Conservation (phyloP, 2,888 invertebrate genomes). For the Idaea dimidiata region DNA sequence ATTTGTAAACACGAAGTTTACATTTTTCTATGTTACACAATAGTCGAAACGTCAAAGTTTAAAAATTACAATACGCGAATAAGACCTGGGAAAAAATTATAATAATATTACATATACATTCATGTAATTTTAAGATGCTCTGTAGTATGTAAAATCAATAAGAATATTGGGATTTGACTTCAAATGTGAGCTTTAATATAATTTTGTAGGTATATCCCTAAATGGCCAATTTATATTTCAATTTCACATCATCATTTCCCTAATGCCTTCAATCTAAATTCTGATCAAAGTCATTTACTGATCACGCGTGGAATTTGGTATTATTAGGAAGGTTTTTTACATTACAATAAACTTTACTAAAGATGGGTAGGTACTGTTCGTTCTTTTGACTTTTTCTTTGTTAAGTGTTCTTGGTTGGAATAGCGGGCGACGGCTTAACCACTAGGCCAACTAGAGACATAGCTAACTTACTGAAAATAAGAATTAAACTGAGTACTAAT, state of each 20-base stretch:
- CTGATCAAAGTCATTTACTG: constrained; percentile 50
- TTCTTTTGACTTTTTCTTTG: background rate
- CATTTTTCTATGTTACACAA: no score
- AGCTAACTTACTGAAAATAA: no score
- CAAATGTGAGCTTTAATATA: constrained; percentile 4
- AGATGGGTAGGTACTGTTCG: background rate
- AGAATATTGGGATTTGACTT: background rate
- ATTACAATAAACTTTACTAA: constrained; percentile 1
- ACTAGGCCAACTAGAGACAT: no score
- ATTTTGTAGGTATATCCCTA: constrained; percentile 28
- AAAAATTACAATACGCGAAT: no score
- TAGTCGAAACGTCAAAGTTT: no score
- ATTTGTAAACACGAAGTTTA: no score
- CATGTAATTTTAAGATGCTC: background rate
- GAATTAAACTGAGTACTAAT: no score
- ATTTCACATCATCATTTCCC: constrained; percentile 49
- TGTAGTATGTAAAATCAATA: constrained; percentile 1
- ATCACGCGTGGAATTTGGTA: constrained; percentile 31
- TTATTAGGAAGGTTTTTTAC: constrained; percentile 2
- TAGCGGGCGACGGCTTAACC: no score
- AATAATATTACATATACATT: no score
- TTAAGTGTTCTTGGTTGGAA: no score
- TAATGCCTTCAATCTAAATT: constrained; percentile 56
- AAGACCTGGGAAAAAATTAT: no score
- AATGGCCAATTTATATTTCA: constrained; percentile 55